Evolutionary conservation across 2,888 invertebrate species (phyloP).

Genomic region (Lasioglossum pauxillum): DNA sequence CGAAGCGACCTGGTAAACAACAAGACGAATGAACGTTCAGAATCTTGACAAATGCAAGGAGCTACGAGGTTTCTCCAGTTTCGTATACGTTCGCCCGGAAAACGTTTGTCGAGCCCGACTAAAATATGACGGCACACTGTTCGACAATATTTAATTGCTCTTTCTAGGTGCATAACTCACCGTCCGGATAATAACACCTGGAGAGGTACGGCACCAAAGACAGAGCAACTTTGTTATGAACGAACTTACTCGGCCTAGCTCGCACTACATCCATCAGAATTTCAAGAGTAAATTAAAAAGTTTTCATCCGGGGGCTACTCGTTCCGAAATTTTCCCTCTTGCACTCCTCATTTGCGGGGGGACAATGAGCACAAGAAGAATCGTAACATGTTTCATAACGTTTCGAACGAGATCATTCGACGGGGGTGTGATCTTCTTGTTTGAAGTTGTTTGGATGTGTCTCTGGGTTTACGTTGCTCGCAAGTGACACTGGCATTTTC

Average conservation of each 20-base stretch:
- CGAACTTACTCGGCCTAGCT: conserved; percentile 22
- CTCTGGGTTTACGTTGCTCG: not conserved
- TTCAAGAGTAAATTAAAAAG: conserved; percentile 19
- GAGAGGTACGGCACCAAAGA: conserved; percentile 34
- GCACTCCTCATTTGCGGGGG: not conserved
- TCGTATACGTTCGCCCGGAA: conserved; percentile 59
- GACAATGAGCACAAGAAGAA: not conserved
- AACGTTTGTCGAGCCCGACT: conserved; percentile 66
- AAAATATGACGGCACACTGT: conserved; percentile 60
- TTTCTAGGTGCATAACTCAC: conserved; percentile 62
- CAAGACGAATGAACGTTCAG: conserved; percentile 69
- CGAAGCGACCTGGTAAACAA: conserved; percentile 57
- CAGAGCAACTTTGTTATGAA: conserved; percentile 39
- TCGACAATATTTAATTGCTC: conserved; percentile 71
- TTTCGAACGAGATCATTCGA: not conserved
- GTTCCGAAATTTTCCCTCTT: not conserved
- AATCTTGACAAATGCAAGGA: conserved; percentile 69
- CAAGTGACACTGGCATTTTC: not conserved
- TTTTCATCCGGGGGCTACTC: not conserved
- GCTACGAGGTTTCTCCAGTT: conserved; percentile 38
- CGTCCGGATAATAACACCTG: conserved; percentile 52
- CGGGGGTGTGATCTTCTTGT: not conserved
- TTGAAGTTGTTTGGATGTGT: not conserved
- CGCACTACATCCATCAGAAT: conserved; percentile 16
- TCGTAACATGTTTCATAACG: not conserved